Conservation (phyloP, 1,140 invertebrate genomes). For the Ctenoplectra terminalis region DNA sequence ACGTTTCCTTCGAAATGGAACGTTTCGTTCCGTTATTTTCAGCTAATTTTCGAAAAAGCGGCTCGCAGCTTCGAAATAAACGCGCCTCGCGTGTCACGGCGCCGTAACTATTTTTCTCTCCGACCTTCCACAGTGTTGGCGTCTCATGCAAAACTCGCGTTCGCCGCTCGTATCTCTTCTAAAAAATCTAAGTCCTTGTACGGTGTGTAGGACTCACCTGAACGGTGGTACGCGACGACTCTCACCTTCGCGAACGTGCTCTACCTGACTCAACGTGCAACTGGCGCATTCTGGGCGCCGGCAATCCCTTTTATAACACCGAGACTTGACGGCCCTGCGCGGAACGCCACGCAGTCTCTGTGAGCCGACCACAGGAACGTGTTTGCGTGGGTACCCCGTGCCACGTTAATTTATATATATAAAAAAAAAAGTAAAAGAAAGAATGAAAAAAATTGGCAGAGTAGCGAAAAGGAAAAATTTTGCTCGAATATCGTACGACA, state of each 20-base stretch:
- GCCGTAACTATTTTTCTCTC: not conserved
- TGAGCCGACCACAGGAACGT: constrained; percentile 20
- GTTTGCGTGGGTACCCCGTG: not conserved
- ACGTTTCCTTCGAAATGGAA: too few species aligned
- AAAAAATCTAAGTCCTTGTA: not conserved
- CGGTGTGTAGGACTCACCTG: constrained; percentile 58
- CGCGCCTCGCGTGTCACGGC: not conserved
- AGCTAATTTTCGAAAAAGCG: not conserved
- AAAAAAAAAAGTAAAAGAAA: too few species aligned
- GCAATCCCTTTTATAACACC: constrained; percentile 73
- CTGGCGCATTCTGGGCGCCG: constrained; percentile 65
- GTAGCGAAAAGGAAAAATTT: too few species aligned
- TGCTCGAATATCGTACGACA: too few species aligned
- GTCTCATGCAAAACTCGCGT: not conserved
- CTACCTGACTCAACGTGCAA: constrained; percentile 66
- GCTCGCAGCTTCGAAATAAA: not conserved
- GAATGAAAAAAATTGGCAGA: not conserved
- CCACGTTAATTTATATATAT: not conserved
- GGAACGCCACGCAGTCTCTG: constrained; percentile 64
- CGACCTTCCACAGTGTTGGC: not conserved
- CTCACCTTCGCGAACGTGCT: constrained; percentile 54
- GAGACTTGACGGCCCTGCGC: constrained; percentile 65
- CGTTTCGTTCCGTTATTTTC: not conserved
- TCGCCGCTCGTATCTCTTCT: not conserved
- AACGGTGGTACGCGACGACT: not conserved